phyloP scores from a whole-genome alignment of 2,888 invertebrate species.

The Stenolophus ochropezus region DNA sequence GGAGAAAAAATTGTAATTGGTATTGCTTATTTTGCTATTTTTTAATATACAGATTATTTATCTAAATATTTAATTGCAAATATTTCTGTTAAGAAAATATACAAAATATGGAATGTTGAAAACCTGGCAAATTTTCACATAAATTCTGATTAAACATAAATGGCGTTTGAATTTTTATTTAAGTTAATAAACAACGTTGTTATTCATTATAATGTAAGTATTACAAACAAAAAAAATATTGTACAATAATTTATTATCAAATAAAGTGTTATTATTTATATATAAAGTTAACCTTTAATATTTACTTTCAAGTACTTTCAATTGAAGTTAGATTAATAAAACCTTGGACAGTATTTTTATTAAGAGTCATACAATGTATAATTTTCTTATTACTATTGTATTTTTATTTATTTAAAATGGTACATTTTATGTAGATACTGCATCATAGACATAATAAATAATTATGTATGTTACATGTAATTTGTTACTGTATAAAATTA shows the following conservation, averaged over 20 bases:
- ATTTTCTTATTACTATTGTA: neutral
- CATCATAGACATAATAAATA: too few species aligned
- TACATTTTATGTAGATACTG: too few species aligned
- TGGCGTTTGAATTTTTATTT: neutral
- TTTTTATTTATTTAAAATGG: neutral
- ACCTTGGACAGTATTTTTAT: constrained; percentile 7
- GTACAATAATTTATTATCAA: neutral
- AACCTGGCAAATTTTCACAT: neutral
- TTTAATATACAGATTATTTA: neutral
- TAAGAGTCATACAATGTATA: neutral
- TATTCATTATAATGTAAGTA: neutral
- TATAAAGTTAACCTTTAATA: neutral
- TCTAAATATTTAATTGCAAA: neutral
- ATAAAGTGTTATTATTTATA: neutral
- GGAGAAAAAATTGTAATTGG: constrained; percentile 32
- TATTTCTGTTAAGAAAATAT: neutral
- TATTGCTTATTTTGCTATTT: constrained; percentile 1
- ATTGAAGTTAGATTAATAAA: neutral
- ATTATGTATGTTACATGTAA: too few species aligned
- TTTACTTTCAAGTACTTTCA: constrained; percentile 9
- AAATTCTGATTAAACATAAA: neutral
- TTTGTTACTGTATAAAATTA: neutral
- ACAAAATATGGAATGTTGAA: neutral
- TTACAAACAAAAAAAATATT: neutral
- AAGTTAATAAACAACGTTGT: neutral